These are phyloP conservation scores for Craterocephalus amniculus DNA, from an alignment of 2,797 vertebrate genomes.

Conservation along the genomic window DNA sequence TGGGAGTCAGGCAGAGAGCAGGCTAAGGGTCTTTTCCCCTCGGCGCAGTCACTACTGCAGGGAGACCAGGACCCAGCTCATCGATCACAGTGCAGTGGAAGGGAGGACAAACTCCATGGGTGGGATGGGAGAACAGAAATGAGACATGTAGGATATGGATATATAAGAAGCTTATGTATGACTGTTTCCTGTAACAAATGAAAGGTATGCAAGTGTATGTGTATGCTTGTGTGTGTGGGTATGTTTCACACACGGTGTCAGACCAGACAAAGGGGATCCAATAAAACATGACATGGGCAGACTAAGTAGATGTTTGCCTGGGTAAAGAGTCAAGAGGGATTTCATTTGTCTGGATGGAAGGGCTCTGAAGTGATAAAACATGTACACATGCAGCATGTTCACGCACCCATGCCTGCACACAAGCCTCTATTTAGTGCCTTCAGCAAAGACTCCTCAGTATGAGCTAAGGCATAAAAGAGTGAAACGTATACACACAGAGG, in stretches of 20 bases:
- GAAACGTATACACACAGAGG: constrained; percentile 54
- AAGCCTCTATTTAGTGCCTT: constrained; percentile 64
- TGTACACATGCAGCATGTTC: constrained; percentile 38
- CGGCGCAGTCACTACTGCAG: constrained; percentile 56
- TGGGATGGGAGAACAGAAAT: constrained; percentile 64
- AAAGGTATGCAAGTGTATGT: constrained; percentile 20
- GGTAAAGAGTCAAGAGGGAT: constrained; percentile 48
- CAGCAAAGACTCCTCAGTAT: constrained; percentile 60
- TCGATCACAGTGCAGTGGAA: constrained; percentile 73
- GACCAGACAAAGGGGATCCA: constrained; percentile 37
- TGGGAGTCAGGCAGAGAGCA: constrained; percentile 66
- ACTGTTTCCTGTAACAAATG: constrained; percentile 34
- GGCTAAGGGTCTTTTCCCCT: constrained; percentile 65
- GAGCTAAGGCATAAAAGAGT: constrained; percentile 64
- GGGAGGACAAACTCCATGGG: constrained; percentile 74
- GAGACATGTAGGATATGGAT: constrained; percentile 61
- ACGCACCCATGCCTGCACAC: constrained; percentile 36
- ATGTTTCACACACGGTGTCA: constrained; percentile 11
- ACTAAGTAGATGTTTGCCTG: constrained; percentile 51
- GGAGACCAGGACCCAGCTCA: constrained; percentile 62
- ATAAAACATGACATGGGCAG: constrained; percentile 61
- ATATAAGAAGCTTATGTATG: constrained; percentile 37
- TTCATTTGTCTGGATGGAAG: constrained; percentile 56
- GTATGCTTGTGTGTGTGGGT: constrained; percentile 16
- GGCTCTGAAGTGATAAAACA: constrained; percentile 52